These are phyloP conservation scores for Glossosoma conforme DNA, from an alignment of 1,140 invertebrate species.

Conservation along the genomic window DNA sequence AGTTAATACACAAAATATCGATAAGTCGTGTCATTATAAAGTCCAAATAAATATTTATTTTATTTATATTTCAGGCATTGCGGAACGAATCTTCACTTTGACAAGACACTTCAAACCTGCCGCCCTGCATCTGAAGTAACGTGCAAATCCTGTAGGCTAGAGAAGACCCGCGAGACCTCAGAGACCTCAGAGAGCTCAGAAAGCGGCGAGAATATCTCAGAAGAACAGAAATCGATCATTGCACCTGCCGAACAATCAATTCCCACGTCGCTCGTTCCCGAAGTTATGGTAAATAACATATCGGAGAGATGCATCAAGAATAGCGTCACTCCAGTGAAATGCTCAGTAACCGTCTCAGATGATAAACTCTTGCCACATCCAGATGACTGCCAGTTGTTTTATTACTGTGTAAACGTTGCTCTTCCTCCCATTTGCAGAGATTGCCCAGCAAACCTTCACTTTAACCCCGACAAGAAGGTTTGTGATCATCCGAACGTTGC, in stretches of 20 bases:
- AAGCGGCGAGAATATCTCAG: constrained; percentile 1
- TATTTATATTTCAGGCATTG: constrained; percentile 14
- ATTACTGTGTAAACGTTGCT: constrained; percentile 28
- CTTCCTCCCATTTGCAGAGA: constrained; percentile 32
- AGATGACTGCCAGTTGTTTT: constrained; percentile 34
- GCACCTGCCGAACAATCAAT: not conserved
- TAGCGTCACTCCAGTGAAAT: constrained; percentile 19
- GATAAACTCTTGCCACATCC: constrained; percentile 32
- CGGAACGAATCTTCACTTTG: constrained; percentile 1
- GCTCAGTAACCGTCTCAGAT: constrained; percentile 6
- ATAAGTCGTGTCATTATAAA: too few relatives aligned
- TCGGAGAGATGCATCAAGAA: constrained; percentile 25
- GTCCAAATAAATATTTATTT: not conserved
- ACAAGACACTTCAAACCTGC: constrained; percentile 1
- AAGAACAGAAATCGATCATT: constrained; percentile 2
- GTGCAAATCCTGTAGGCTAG: constrained; percentile 3
- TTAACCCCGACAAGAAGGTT: constrained; percentile 34
- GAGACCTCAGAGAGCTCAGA: too few relatives aligned
- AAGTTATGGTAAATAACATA: constrained; percentile 18
- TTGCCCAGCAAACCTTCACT: constrained; percentile 37
- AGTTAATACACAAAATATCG: too few relatives aligned
- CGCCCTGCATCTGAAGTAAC: not conserved
- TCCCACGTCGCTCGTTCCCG: not conserved
- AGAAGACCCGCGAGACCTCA: too few relatives aligned
- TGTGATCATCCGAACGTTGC: constrained; percentile 37